Evolutionary conservation across 2,113 vertebrate species (phyloP).

Genomic region (Suncus etruscus): DNA sequence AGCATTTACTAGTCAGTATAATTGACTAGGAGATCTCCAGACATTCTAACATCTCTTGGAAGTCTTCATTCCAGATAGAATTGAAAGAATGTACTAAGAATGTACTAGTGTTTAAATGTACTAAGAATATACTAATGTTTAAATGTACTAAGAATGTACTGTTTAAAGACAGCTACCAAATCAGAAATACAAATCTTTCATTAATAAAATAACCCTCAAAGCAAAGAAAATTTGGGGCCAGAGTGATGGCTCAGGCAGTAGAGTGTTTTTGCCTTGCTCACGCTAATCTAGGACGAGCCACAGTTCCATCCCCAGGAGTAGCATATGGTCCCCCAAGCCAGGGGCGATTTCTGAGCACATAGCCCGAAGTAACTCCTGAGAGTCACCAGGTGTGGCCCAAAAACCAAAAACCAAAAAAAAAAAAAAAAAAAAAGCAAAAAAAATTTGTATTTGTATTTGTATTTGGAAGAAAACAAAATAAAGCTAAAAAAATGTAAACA

Average conservation of each 20-base stretch:
- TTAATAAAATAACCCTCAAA: not conserved
- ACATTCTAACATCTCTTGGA: no score
- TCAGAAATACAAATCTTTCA: not conserved
- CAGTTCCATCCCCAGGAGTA: no score
- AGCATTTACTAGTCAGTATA: no score
- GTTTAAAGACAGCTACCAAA: not conserved
- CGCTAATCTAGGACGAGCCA: no score
- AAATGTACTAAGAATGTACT: not conserved
- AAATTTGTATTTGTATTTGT: not conserved
- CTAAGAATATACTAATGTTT: not conserved
- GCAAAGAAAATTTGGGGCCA: not conserved
- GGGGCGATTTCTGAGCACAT: no score
- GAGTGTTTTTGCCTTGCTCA: no score
- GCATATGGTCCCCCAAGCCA: no score
- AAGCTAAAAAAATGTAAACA: not conserved
- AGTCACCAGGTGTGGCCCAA: no score
- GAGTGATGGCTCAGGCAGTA: no score
- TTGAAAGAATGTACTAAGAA: not conserved
- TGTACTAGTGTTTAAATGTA: not conserved
- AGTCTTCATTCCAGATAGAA: not conserved
- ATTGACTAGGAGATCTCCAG: no score
- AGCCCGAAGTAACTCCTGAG: no score
- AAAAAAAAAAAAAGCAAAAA: not conserved
- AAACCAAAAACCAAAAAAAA: no score
- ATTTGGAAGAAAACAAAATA: not conserved